Percentiles rank a stretch among this genome's conserved stretches.
Evolutionary conservation across 1,140 invertebrate genomes (phyloP).

Genomic region (Araneus ventricosus): DNA sequence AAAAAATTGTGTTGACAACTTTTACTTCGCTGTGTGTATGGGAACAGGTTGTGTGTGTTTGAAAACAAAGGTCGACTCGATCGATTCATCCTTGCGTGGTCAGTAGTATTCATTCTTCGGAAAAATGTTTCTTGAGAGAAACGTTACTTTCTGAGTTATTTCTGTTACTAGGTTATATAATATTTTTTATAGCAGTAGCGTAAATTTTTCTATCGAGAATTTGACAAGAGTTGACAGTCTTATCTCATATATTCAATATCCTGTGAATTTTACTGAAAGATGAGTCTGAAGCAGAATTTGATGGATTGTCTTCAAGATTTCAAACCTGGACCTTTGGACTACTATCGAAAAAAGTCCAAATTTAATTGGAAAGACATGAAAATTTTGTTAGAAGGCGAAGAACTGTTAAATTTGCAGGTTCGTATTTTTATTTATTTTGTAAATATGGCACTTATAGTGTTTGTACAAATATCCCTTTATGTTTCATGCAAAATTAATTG

Average conservation of each 20-base stretch:
- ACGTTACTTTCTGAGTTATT: neutral
- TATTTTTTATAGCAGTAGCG: no score
- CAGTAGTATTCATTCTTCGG: neutral
- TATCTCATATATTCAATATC: neutral
- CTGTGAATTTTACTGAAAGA: neutral
- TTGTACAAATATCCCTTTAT: no score
- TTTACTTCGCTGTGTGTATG: neutral
- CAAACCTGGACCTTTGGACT: constrained; percentile 85
- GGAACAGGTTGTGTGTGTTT: constrained; percentile 34
- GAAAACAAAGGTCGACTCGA: constrained; percentile 3
- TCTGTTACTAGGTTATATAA: neutral
- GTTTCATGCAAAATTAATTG: no score
- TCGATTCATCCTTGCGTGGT: neutral
- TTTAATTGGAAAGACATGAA: constrained; percentile 91
- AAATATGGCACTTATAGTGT: no score
- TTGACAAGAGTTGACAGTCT: no score
- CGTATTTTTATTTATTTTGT: constrained; percentile 54
- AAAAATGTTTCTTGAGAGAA: neutral
- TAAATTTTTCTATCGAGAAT: no score
- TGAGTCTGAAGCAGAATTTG: constrained; percentile 17
- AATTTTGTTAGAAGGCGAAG: constrained; percentile 86
- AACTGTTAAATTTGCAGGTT: constrained; percentile 87
- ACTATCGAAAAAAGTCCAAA: constrained; percentile 86
- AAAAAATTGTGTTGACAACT: constrained; percentile 13
- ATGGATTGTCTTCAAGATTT: constrained; percentile 55